Percentiles rank a stretch among this genome's conserved stretches.
These are phyloP conservation scores for Cranoglanis bouderius DNA, from an alignment of 2,113 vertebrate genomes.

Conservation along the genomic window DNA sequence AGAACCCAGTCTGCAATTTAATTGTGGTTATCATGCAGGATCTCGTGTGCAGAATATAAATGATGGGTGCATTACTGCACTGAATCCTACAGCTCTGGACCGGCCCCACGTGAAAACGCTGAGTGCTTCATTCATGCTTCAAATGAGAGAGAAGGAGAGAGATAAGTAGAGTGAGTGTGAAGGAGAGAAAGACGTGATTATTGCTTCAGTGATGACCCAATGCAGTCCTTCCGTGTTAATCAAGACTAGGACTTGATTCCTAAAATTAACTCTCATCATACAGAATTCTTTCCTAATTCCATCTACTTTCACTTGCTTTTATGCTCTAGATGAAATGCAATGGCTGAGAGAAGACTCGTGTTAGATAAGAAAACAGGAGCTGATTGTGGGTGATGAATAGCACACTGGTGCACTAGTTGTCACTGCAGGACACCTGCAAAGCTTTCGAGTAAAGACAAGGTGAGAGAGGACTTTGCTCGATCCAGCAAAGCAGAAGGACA, in stretches of 20 bases:
- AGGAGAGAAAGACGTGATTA: neutral
- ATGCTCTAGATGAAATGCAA: neutral
- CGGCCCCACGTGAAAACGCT: slow-evolving; percentile 10
- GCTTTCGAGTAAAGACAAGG: slow-evolving; percentile 26
- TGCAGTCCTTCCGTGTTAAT: slow-evolving; percentile 19
- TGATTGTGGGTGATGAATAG: slow-evolving; percentile 40
- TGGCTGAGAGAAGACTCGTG: neutral
- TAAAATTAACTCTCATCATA: neutral
- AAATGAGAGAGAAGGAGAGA: neutral
- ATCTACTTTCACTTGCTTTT: neutral
- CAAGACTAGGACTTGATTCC: neutral
- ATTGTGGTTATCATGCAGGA: slow-evolving; percentile 11
- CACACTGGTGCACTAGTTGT: slow-evolving; percentile 12
- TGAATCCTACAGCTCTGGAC: slow-evolving; percentile 16
- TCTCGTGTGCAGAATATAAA: slow-evolving; percentile 23
- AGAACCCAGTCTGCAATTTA: slow-evolving; percentile 10
- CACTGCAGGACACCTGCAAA: slow-evolving; percentile 14
- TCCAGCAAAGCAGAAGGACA: slow-evolving; percentile 35
- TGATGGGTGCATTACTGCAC: slow-evolving; percentile 6
- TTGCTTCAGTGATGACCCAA: slow-evolving; percentile 29
- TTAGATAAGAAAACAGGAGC: slow-evolving; percentile 20
- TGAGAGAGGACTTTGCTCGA: slow-evolving; percentile 32
- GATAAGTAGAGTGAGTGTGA: neutral
- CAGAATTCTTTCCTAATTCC: neutral
- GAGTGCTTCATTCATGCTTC: slow-evolving; percentile 33